phyloP scores from a whole-genome alignment of 1,140 invertebrate genomes.

The Microplitis mediator region DNA sequence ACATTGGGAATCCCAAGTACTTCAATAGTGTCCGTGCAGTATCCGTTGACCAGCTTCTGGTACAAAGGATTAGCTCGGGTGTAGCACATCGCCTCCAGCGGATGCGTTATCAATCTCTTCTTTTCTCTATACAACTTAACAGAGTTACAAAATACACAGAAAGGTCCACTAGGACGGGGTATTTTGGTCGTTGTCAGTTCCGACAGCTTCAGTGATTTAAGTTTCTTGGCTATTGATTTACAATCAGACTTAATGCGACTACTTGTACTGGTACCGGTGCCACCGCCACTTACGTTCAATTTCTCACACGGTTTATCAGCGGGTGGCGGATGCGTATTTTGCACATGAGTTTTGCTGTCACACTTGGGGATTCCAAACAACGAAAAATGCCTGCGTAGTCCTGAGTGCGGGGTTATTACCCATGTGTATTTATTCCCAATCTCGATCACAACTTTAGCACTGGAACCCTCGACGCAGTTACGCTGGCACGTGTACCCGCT shows the following conservation, averaged over 20 bases:
- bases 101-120: constrained; percentile 49
- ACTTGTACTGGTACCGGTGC: constrained; percentile 47
- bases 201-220: constrained; percentile 51
- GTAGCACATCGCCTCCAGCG: constrained; percentile 49
- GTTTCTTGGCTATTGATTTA: constrained; percentile 52
- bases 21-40: constrained; percentile 57
- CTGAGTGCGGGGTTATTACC: constrained; percentile 58
- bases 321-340: constrained; percentile 40
- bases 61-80: constrained; percentile 55
- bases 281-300: constrained; percentile 30
- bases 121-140: constrained; percentile 58
- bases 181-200: constrained; percentile 50
- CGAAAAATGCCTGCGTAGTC: constrained; percentile 55
- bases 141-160: constrained; percentile 59
- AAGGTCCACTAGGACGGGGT: constrained; percentile 55
- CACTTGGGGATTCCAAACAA: constrained; percentile 61
- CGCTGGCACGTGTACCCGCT: constrained; percentile 60
- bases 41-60: constrained; percentile 58
- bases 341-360: constrained; percentile 49
- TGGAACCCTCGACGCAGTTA: constrained; percentile 58
- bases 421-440: constrained; percentile 63
- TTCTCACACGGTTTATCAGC: constrained; percentile 18
- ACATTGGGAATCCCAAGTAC: constrained; percentile 60
- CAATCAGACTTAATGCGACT: constrained; percentile 48
- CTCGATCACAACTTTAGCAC: constrained; percentile 60